Evolutionary conservation across 2,888 invertebrate species (phyloP).

Genomic region (Augochlorella aurata): DNA sequence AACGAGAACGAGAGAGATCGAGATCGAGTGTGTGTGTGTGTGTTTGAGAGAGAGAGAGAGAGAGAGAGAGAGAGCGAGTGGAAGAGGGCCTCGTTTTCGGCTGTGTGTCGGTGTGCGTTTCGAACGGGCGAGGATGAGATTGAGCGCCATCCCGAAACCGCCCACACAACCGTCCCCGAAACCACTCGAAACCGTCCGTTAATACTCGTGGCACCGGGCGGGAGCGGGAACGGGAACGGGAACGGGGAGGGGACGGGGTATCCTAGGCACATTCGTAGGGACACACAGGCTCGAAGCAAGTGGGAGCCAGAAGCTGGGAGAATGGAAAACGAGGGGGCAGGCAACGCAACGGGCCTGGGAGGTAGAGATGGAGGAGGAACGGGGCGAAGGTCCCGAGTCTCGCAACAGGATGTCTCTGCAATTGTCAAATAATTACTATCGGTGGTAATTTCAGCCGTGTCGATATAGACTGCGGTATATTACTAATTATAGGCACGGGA

Average conservation of each 20-base stretch:
- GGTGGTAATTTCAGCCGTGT: conserved; percentile 74
- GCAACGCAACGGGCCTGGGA: conserved; percentile 3
- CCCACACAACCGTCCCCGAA: conserved; percentile 69
- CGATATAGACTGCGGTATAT: conserved; percentile 74
- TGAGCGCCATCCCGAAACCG: conserved; percentile 68
- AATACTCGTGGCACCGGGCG: conserved; percentile 72
- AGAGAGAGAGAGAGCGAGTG: conserved; percentile 4
- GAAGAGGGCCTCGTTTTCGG: conserved; percentile 13
- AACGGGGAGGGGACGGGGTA: background rate
- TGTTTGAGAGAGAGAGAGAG: conserved; percentile 1
- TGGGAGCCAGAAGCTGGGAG: conserved; percentile 52
- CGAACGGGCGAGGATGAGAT: conserved; percentile 64
- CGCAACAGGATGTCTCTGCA: conserved; percentile 74
- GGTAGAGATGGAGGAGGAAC: conserved; percentile 45
- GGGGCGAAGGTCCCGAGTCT: conserved; percentile 65
- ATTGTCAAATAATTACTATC: conserved; percentile 77
- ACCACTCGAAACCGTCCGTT: conserved; percentile 76
- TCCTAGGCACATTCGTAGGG: conserved; percentile 49
- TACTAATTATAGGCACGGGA: conserved; percentile 73
- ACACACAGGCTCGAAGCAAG: conserved; percentile 20
- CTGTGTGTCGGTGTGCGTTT: conserved; percentile 59
- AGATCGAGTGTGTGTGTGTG: background rate
- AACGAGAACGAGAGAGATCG: background rate
- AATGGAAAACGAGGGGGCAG: conserved; percentile 50
- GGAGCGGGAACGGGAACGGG: background rate